Evolutionary conservation across 1,140 invertebrate species (phyloP).

Genomic region (Lucilia sericata): DNA sequence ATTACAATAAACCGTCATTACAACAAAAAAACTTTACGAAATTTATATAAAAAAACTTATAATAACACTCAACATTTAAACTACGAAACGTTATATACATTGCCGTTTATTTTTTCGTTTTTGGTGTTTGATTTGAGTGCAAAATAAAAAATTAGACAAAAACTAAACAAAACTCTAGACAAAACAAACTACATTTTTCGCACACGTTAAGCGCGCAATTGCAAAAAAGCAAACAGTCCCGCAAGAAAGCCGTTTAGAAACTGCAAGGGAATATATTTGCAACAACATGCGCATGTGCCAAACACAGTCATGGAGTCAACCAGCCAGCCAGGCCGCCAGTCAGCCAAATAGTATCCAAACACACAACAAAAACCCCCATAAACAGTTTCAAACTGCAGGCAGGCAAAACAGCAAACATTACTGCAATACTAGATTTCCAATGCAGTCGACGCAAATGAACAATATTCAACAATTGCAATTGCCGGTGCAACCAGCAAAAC

Average conservation of each 20-base stretch:
- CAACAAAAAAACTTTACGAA: neutral
- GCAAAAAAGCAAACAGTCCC: slow-evolving; percentile 66
- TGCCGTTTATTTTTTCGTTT: no score
- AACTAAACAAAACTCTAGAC: neutral
- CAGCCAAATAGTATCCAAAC: slow-evolving; percentile 1
- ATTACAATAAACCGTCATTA: slow-evolving; percentile 12
- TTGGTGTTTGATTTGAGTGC: neutral
- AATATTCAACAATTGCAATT: slow-evolving; percentile 53
- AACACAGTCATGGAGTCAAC: neutral
- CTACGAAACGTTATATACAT: neutral
- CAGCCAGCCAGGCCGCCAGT: slow-evolving; percentile 2
- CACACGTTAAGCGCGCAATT: slow-evolving; percentile 56
- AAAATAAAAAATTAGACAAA: neutral
- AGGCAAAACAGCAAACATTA: no score
- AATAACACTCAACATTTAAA: slow-evolving; percentile 9
- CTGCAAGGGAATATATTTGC: slow-evolving; percentile 62
- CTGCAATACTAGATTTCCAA: neutral
- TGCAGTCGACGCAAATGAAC: neutral
- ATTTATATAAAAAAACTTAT: neutral
- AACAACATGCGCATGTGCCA: slow-evolving; percentile 28
- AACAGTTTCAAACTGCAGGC: neutral
- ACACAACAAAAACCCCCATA: neutral
- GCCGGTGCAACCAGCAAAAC: slow-evolving; percentile 54
- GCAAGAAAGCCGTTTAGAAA: slow-evolving; percentile 68
- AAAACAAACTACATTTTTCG: slow-evolving; percentile 22